Evolutionary conservation across 1,140 invertebrate species (phyloP), one percentile per base, ranked within the genome.

Genomic region (Zaprionus davidi): DNA sequence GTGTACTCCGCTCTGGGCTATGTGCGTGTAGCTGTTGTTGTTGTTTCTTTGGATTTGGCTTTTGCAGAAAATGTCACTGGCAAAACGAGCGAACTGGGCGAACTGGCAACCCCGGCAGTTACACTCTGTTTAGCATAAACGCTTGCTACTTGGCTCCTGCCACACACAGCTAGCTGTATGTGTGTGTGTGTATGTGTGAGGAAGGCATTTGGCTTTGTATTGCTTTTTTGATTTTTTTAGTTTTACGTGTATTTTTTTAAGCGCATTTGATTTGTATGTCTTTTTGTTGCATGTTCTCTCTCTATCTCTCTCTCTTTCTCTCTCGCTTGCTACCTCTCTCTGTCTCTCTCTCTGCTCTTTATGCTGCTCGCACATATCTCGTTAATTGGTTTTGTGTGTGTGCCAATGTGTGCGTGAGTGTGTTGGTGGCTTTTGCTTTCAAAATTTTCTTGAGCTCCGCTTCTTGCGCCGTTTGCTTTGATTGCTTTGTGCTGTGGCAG

Each of bases 71-170:
- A 86, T 86, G 82, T 86, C 83, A 86, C 81, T 79, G 80, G 75
- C 71, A 63, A 67, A 66, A 17, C 41, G 41, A 46, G 41, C 41
- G 41, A 46, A 17, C 41, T 17, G 41, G 41, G 75, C 71, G 57
- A 67, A 72, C 65, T 87, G 81, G 86, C 85, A 85, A 90, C 85
- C 85, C 85, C 85, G 86, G 82, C 82, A 90, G 85, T 90, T 90
- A 90, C 85, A 90, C 85, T 90, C 86, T 90, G 85, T 90, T 90
- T 90, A 90, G 86, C 85, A 90, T 90, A 90, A 90, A 90, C 82
- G 85, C 79, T 90, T 90, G 85, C 86, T 90, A 90, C 85, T 88
- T 88, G 85, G 85, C 85, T 87, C 80, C 84, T 80, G 86, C 69
- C 73, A 80, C 62, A 46, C 41, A 22, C 38, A 64, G 44, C 66